Base-by-base conservation (phyloP, 2,113 vertebrate genomes). In the Actenoides lindsayi region DNA sequence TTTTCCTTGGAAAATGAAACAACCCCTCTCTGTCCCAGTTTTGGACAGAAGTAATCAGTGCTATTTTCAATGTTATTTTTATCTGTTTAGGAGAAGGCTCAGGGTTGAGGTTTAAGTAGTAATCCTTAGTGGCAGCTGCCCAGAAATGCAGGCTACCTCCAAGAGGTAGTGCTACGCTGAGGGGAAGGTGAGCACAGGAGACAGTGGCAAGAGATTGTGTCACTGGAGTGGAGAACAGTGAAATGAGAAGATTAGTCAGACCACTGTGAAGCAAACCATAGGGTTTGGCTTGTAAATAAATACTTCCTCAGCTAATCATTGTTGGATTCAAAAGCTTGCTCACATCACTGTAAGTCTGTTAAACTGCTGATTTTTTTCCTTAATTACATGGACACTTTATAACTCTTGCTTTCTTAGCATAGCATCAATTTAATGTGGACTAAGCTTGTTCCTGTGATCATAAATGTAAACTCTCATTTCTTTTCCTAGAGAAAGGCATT, bases 401-500 rank as follows among this genome's bases (percentile, higher is more conserved):
- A 62, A 5, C 71, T 83, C 68, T 8, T 67, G 14, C n/a, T 64
- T 90, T 65, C 54, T 63, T 77, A 51, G 44, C 73, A 21, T 10
- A 37, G 16, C 30, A 41, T 48, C 19, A 33, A 4, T 81, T 69
- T 46, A 37, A 20, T 4, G 6, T 53, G 57, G 62, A 13, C 33
- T 70, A 18, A 65, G 42, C 25, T 83, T 89, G 48, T 73, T 94
- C 16, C 16, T 94, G 46, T 87, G 33, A 16, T 81, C 2, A 0
- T 78, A 70, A 88, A 16, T 70, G 8, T 69, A 68, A 88, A 42
- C 12, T 77, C 20, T 17, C 5, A 1, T n/a, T 78, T 83, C 42
- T 60, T 91, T 63, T 94, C 81, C 83, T 93, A 99, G 99, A 99
- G 99, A 96, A 99, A 98, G 82, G 98, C 98, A 28, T 99, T 99